Evolutionary conservation across 2,888 invertebrate species (phyloP), one percentile per base, ranked within the genome.

Genomic region (Spilarctia lutea): DNA sequence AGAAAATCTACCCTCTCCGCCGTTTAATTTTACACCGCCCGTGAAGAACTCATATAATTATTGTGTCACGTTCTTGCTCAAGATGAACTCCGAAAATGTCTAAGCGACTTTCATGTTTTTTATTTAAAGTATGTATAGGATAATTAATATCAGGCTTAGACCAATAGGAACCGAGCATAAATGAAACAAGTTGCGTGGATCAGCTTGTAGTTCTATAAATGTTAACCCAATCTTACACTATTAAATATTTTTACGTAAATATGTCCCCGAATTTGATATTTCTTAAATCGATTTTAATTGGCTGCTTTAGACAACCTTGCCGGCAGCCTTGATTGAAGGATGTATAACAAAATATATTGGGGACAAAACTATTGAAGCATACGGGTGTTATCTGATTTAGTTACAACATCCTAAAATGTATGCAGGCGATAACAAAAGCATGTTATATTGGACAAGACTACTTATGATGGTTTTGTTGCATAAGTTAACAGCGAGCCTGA

Each of bases 331-430:
- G 68, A 48, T 52, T n/a, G 35, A 35, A 65, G 27, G 48, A 69
- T 48, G 42, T 16, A 65, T 65, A 39, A 35, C 35, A 52, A 52
- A 48, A 56, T 16, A 48, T 69, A 69, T 69, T 56, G 68, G 52
- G 68, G 7, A 69, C 52, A 30, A 30, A 30, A 30, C 45, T 8
- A 18, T 30, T 68, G 68, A 68, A 2, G 60, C n/a, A 70, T 70
- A 35, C 60, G 70, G 70, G 70, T 42, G 60, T 63, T 71, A 71
- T 71, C 70, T 71, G 60, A 71, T 63, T 27, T 18, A 39, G 35
- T 69, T 69, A 69, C 69, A n/a, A 56, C 45, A 68, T 48, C 20
- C 45, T 68, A 30, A 27, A 68, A 45, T 27, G 45, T 42, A 45
- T 68, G 11, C 30, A 6, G 18, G 27, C 18, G 68, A 48, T 68